Conservation (phyloP, 1,140 invertebrate species). For the Ceratina australensis region DNA sequence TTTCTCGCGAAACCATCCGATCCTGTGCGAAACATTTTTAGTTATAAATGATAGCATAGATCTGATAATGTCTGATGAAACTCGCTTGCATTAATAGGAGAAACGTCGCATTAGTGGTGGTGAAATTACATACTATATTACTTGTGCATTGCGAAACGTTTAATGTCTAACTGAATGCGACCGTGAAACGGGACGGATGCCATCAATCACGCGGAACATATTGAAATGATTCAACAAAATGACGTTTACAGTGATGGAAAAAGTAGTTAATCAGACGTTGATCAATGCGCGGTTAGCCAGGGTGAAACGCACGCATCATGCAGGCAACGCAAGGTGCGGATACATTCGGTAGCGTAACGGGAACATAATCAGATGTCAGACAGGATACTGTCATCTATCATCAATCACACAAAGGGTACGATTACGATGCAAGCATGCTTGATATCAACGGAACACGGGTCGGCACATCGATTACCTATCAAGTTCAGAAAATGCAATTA, state of each 20-base stretch:
- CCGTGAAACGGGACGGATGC: neutral
- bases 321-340: neutral
- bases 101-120: too few species aligned
- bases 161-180: too few species aligned
- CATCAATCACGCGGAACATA: neutral
- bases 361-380: neutral
- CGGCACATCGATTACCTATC: neutral
- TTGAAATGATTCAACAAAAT: neutral
- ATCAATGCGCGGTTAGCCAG: neutral
- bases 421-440: neutral
- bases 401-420: neutral
- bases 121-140: neutral
- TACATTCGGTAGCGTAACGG: neutral
- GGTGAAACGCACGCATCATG: neutral
- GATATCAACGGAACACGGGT: neutral
- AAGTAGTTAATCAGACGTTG: neutral
- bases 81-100: too few species aligned
- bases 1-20: too few species aligned
- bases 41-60: too few species aligned
- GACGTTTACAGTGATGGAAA: neutral
- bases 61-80: too few species aligned
- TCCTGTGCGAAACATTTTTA: too few species aligned
- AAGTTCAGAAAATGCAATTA: neutral
- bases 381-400: neutral
- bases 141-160: neutral